Percentiles rank a stretch among this genome's conserved stretches.
These are phyloP conservation scores for Enteromius paludinosus DNA, from an alignment of 2,797 vertebrate genomes.

Conservation along the genomic window DNA sequence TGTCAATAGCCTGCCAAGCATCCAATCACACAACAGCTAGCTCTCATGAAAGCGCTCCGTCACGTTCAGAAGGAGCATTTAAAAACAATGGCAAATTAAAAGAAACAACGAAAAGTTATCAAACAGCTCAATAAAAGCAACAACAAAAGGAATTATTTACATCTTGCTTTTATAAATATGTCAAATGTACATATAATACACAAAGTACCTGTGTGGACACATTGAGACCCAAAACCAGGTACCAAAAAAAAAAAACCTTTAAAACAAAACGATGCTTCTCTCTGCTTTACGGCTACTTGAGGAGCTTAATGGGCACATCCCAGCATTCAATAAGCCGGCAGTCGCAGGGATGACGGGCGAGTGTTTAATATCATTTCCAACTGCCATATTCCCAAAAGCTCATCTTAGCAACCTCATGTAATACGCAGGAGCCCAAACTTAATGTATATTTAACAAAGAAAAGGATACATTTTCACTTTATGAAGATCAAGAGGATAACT, in stretches of 20 bases:
- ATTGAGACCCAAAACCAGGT: conserved; percentile 73
- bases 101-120: conserved; percentile 67
- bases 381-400: conserved; percentile 12
- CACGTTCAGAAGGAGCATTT: conserved; percentile 72
- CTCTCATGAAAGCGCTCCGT: conserved; percentile 79
- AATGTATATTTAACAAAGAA: not conserved
- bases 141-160: conserved; percentile 79
- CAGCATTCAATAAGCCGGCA: conserved; percentile 3
- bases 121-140: conserved; percentile 66
- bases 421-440: conserved; percentile 2
- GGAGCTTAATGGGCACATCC: conserved; percentile 7
- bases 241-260: conserved; percentile 64
- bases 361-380: not conserved
- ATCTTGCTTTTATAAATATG: conserved; percentile 89
- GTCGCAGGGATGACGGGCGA: not conserved
- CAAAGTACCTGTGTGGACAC: conserved; percentile 78
- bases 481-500: conserved; percentile 17
- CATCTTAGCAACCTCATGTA: conserved; percentile 16
- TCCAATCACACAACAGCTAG: conserved; percentile 82
- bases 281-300: conserved; percentile 6
- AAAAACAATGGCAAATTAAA: conserved; percentile 61
- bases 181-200: conserved; percentile 90
- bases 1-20: conserved; percentile 84
- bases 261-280: conserved; percentile 39
- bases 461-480: not conserved